Base-by-base conservation (phyloP, 2,888 invertebrate genomes). In the Lepidochrysops patricia region DNA sequence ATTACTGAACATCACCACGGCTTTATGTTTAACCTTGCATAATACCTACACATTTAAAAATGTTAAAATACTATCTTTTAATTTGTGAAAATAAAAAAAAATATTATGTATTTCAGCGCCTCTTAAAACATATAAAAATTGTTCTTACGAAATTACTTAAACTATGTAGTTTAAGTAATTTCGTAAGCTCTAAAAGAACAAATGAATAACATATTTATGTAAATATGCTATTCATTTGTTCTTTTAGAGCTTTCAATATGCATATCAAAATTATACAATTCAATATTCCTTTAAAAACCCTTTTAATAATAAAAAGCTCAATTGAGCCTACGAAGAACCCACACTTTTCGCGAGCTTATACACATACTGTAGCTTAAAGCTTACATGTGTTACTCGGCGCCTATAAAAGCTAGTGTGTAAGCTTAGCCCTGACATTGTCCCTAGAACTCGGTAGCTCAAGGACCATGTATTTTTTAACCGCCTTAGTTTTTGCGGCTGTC, bases 381-480 rank as follows among this genome's bases (percentile, higher is more conserved):
- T 74, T 69, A 66, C 76, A 74, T 70, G 82, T 84, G 82, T 81
- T 76, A 74, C 68, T 72, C 68, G 74, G 75, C 72, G 76, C 73
- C 67, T 89, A 89, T 88, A 89, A 80, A 89, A 88, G 86, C 83
- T 83, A 84, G 84, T 71, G 68, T 70, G 69, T 74, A 74, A 71
- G 70, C 70, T 72, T 75, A 82, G 73, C 84, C 88, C 85, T 87
- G 88, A 87, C 88, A 89, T 87, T 89, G 85, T 77, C 79, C 80
- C 68, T 68, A 69, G 68, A 67, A 67, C 67, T 69, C 72, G 70
- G 70, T 63, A 62, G 73, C 50, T 58, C 57, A 32, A 62, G 67
- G 65, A 77, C 67, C 67, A 84, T 79, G 80, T 72, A 75, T 68
- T 74, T 76, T 67, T 65, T 77, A 65, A 65, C 73, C 50, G 67